Evolutionary conservation across 2,113 vertebrate species (phyloP), one percentile per base, ranked within the genome.

Genomic region (Myocastor coypus): DNA sequence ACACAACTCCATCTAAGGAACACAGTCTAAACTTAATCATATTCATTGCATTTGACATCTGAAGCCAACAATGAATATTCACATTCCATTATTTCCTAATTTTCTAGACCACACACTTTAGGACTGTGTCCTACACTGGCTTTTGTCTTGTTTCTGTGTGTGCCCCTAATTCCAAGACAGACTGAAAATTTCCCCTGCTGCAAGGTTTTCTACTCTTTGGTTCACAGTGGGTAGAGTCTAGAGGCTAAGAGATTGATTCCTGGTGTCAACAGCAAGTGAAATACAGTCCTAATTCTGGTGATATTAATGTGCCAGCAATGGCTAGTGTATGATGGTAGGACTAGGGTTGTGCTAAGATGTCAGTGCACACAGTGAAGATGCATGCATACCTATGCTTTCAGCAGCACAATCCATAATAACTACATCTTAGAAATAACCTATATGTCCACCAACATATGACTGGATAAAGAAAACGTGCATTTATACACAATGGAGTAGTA

Each of bases 121-220:
- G 83, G 40, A 7, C 32, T 22, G 2, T 0, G 0, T 7, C 24
- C 3, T 24, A 9, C 3, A 13, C 1, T 2, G 52, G 10, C 61
- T 24, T 52, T 24, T 26, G 16, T 66, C 13, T 66, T 66, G 7
- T 24, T 61, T 52, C 42, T 34, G 4, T 46, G 0, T 42, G 7
- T 19, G 40, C 32, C 42, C 17, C 50, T 24, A 50, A 20, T 16
- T 7, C 40, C 28, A 20, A 14, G 32, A 16, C 1, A 40, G 78
- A 59, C 32, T 20, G 50, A 32, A 63, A 55, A 12, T 30, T 11
- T 28, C 17, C 9, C 14, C 57, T 6, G n/a, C 34, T 5, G n/a
- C 11, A n/a, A 46, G 12, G 61, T 19, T 32, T 61, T 22, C 1
- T 17, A 6, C 63, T 34, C 20, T 12, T 0, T 8, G 75, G 17